Percentiles rank a stretch among this genome's conserved stretches.
Conservation (phyloP, 2,797 vertebrate genomes). For the Pachyuromys duprasi region DNA sequence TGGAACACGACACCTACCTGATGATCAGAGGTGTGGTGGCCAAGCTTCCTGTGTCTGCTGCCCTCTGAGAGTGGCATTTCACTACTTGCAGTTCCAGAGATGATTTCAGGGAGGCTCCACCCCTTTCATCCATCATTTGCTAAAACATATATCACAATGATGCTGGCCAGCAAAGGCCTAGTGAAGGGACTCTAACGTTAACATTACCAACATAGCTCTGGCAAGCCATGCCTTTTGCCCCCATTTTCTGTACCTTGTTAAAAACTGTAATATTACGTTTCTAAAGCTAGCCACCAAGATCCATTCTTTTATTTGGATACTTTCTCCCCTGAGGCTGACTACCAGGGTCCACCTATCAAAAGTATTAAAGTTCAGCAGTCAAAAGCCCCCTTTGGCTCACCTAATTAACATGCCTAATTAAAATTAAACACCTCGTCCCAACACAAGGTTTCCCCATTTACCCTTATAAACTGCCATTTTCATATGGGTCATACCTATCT, state of each 20-base stretch:
- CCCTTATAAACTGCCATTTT: neutral
- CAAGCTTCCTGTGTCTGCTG: constrained; percentile 18
- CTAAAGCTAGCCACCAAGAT: neutral
- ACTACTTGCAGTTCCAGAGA: constrained; percentile 67
- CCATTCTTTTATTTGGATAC: neutral
- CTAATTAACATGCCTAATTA: neutral
- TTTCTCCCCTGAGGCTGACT: neutral
- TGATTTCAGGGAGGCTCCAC: constrained; percentile 50
- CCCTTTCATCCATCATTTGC: constrained; percentile 52
- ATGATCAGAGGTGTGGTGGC: constrained; percentile 62
- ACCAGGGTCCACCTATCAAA: neutral
- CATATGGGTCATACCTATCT: neutral
- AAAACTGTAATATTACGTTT: neutral
- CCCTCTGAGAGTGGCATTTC: constrained; percentile 78
- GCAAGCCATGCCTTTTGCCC: neutral
- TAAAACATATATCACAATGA: constrained; percentile 71
- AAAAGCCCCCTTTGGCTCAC: neutral
- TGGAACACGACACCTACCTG: neutral
- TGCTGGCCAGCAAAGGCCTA: neutral
- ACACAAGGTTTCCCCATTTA: neutral
- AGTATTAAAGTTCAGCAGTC: neutral
- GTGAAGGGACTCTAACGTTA: neutral
- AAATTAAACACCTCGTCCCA: neutral
- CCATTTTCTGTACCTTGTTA: neutral
- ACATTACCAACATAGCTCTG: neutral